Evolutionary conservation across 2,888 invertebrate genomes (phyloP).

Genomic region (Xanthostigma xanthostigma): DNA sequence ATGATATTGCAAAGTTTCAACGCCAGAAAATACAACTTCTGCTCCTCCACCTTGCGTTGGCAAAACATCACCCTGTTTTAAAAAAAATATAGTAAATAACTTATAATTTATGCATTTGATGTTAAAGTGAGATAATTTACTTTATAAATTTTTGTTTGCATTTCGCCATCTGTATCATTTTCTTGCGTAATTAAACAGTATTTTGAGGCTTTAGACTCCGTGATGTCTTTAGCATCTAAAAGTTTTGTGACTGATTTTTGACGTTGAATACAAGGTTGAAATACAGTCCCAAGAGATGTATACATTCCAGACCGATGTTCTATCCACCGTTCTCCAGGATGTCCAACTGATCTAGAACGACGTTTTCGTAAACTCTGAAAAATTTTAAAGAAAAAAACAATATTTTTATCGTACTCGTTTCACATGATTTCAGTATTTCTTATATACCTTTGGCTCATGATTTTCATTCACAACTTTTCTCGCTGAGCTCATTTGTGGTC

Average conservation of each 20-base stretch:
- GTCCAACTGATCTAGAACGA: conserved; percentile 67
- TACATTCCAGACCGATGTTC: conserved; percentile 74
- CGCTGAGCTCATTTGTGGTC: too few relatives aligned
- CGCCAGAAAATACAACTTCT: conserved; percentile 87
- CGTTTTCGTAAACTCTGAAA: conserved; percentile 41
- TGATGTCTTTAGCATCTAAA: conserved; percentile 62
- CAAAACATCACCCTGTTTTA: conserved; percentile 65
- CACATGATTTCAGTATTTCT: too few relatives aligned
- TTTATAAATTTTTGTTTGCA: conserved; percentile 54
- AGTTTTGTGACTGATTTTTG: conserved; percentile 74
- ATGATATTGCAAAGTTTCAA: conserved; percentile 74
- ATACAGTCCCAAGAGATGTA: conserved; percentile 74
- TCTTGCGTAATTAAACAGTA: conserved; percentile 90
- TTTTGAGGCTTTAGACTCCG: conserved; percentile 49
- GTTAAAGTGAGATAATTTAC: neutral
- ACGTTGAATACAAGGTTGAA: conserved; percentile 71
- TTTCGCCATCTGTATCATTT: conserved; percentile 79
- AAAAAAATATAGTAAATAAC: too few relatives aligned
- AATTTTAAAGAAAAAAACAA: too few relatives aligned
- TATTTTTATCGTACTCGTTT: too few relatives aligned
- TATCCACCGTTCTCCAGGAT: conserved; percentile 49
- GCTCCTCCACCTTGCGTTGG: conserved; percentile 91
- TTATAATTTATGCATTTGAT: too few relatives aligned
- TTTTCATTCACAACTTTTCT: too few relatives aligned
- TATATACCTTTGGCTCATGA: too few relatives aligned